Evolutionary conservation across 2,888 invertebrate species (phyloP).

Genomic region (Belgica antarctica): DNA sequence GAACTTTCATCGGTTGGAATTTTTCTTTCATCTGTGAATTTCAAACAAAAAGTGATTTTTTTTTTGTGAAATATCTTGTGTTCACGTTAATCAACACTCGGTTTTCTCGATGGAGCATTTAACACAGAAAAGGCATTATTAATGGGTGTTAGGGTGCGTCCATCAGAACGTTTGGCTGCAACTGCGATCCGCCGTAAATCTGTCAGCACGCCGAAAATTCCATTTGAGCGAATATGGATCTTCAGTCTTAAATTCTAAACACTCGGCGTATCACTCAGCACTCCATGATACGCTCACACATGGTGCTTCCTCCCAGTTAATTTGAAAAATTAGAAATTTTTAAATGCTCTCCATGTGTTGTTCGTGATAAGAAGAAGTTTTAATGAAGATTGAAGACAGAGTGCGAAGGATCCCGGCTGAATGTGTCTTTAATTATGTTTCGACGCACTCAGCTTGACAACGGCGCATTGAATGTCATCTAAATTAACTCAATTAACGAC

Average conservation of each 20-base stretch:
- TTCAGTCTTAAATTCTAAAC: no score
- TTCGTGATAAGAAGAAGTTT: conserved; percentile 21
- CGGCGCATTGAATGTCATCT: neutral
- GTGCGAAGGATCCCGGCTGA: neutral
- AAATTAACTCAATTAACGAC: conserved; percentile 19
- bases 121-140: conserved; percentile 10
- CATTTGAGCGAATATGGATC: no score
- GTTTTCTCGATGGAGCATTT: conserved; percentile 10
- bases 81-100: conserved; percentile 15
- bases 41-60: neutral
- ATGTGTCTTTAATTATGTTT: neutral
- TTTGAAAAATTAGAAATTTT: conserved; percentile 3
- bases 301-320: conserved; percentile 26
- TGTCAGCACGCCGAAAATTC: neutral
- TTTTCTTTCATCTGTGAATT: conserved; percentile 4
- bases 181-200: neutral
- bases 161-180: neutral
- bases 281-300: conserved; percentile 4
- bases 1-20: no score
- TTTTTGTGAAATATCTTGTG: no score
- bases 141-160: neutral
- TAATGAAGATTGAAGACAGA: conserved; percentile 11
- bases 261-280: conserved; percentile 22
- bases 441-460: neutral
- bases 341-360: conserved; percentile 21